phyloP scores from a whole-genome alignment of 2,888 invertebrate genomes.

The Andrena bucephala region DNA sequence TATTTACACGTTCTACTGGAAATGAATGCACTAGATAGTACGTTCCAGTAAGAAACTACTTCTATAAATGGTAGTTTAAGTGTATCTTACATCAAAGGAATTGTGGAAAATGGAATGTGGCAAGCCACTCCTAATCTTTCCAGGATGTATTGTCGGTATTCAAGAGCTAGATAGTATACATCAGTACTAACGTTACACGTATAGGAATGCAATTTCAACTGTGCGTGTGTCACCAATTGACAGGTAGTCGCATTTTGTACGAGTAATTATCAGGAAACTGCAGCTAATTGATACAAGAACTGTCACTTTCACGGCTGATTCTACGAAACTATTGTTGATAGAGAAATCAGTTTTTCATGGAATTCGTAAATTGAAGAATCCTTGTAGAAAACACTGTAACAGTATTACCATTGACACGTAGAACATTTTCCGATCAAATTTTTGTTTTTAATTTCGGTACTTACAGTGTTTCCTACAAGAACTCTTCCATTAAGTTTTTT shows the following conservation, averaged over 20 bases:
- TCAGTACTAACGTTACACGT: background rate
- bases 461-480: no score
- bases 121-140: background rate
- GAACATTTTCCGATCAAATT: no score
- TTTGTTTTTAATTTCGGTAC: no score
- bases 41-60: background rate
- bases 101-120: constrained; percentile 23
- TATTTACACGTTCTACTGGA: no score
- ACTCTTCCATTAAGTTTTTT: no score
- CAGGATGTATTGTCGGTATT: background rate
- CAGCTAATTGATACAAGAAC: background rate
- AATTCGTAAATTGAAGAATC: background rate
- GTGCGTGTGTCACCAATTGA: constrained; percentile 36
- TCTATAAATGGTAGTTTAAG: constrained; percentile 13
- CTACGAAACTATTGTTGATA: background rate
- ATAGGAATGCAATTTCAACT: background rate
- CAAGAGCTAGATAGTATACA: background rate
- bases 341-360: background rate
- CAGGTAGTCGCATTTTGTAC: constrained; percentile 23
- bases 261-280: constrained; percentile 36
- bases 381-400: background rate
- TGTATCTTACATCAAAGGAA: constrained; percentile 7
- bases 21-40: no score
- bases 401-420: no score
- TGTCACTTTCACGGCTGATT: constrained; percentile 18